Evolutionary conservation across 1,140 invertebrate species (phyloP), one percentile per base, ranked within the genome.

Genomic region (Hermetia illucens): DNA sequence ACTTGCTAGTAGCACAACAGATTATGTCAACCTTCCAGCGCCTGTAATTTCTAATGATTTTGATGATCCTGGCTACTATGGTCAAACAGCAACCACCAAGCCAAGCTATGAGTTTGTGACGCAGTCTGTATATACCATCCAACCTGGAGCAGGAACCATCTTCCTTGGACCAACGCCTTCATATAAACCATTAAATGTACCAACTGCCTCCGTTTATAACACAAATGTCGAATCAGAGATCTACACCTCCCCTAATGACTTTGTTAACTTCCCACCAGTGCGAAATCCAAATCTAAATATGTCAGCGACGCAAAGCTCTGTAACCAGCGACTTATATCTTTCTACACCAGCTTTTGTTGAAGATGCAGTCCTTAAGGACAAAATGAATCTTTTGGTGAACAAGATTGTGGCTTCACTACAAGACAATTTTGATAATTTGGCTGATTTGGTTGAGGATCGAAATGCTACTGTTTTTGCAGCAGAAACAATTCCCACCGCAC

Each of bases 231-330:
- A 58, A 47, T 62, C 63, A 21, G 69, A 71, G 48, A 48, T 62
- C 5, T 66, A 74, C 37, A 77, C 74, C 0, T 70, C 73, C 2
- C 67, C 74, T 0, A 76, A 83, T 43, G 77, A 82, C 40, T 56
- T 79, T 4, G 74, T 77, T 15, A 84, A 83, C 44, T 87, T 87
- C 59, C 83, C 83, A 20, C 83, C 83, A 0, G 83, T 84, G 2
- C 69, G 82, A 36, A 83, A 86, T 56, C 83, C 83, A 0, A 78
- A 82, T 61, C 58, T 83, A 1, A 85, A 84, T 39, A 72, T 72
- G 39, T 77, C 77, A 0, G 63, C 68, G 3, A 53, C 66, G 1
- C 75, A 72, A 34, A 69, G 67, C 19, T 72, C 70, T 6, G 61
- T 71, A n/a, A 65, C 70, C 22, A 64, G 58, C 10, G 62, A 80